Base-by-base conservation (phyloP, 2,888 invertebrate species). In the Clepsis dumicolana region DNA sequence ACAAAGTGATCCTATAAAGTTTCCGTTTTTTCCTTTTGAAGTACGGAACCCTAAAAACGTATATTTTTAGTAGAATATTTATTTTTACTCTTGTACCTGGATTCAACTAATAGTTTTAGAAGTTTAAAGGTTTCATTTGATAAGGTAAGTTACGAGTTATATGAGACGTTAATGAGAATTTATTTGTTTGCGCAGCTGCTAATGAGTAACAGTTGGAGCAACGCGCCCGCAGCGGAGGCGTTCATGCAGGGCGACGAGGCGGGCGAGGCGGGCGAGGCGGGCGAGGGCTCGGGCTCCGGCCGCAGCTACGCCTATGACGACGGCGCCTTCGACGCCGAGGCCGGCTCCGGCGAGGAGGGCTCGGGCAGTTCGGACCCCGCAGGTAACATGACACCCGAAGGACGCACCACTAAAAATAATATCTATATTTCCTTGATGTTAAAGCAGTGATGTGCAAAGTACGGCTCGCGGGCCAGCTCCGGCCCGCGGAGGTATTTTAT, bases 191-290 rank as follows among this genome's bases (percentile, higher is more conserved):
- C 65, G 67, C 77, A 93, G 94, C 74, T 93, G 77, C 83, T 94
- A 71, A 84, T 92, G 16, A 83, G 86, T 0, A 89, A 90, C 72
- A 84, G 88, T 8, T 86, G 87, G 74, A 75, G 77, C 25, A 82
- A 83, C 65, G 84, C 81, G 1, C 88, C 90, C 4, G 80, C 89
- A 21, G 84, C 86, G 0, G 94, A 94, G 67, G 86, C 90, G 7
- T 91, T 90, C 80, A 95, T 95, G 95, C 95, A 94, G 77, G 94
- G 95, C 0, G 95, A 95, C 73, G 95, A 95, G 66, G 94, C 41
- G n/a, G 41, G 41, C 41, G 41, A 41, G 44, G 44, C 48, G 21
- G 48, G 48, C 48, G 48, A 48, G 44, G 18, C 94, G 0, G 95
- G 92, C 0, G 89, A 89, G 73, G 95, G 95, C 1, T 95, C 95